Evolutionary conservation across 2,113 vertebrate species (phyloP), one percentile per base, ranked within the genome.

Genomic region (Microtus oregoni): DNA sequence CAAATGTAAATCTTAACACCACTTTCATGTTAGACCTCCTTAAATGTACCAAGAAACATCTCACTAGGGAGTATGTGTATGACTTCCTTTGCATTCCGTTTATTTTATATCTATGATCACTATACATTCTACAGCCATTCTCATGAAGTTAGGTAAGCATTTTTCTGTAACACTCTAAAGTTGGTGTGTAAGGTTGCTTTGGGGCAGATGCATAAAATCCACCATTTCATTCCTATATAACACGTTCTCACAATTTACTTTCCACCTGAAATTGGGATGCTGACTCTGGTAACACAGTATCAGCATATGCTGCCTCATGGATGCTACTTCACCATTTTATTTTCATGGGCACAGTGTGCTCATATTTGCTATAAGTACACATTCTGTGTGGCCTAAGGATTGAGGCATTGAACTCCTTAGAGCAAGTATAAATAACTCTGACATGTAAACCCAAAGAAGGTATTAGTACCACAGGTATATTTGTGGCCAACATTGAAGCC

Each of bases 21-120:
- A 52, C 68, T 76, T 82, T 30, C 68, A 95, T 90, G 22, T 35
- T 55, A 86, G 77, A 77, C 14, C 19, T 86, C 9, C 28, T 83
- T 96, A 89, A 96, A 91, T 72, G 26, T 52, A 5, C 65, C 41
- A 13, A 79, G 68, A 96, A 90, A n/a, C 12, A 26, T 94, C 94
- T 94, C 41, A 30, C 67, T 79, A 30, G 86, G 52, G 50, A 55
- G 68, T 89, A 78, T 22, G 32, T 63, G 38, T 13, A 35, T 68
- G 47, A 5, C 35, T 82, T 92, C 47, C 35, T 63, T 67, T 86
- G 65, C 17, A 77, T 93, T 93, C 81, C 67, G 92, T 83, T 9
- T 12, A n/a, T 72, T 76, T 41, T 93, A 90, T 85, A 35, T 63
- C 7, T 95, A 55, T 70, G 35, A 47, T 85, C 85, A 72, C 44